phyloP scores from a whole-genome alignment of 2,797 vertebrate species.

The Propithecus deckenii region DNA sequence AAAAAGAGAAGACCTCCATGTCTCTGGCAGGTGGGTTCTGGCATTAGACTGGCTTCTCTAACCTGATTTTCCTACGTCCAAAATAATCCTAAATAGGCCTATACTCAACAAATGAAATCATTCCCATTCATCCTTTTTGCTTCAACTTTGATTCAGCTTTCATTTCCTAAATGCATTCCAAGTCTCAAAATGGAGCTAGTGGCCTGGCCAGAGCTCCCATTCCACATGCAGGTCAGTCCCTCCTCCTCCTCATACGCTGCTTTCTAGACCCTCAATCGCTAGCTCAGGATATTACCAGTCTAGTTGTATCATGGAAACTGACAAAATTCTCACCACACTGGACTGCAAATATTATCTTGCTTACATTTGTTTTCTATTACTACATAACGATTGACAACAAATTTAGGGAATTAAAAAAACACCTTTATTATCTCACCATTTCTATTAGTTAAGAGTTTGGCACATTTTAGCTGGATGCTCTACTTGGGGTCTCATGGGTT shows the following conservation, averaged over 20 bases:
- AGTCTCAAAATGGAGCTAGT: neutral
- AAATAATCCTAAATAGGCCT: neutral
- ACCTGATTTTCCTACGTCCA: neutral
- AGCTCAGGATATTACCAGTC: neutral
- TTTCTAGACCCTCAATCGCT: neutral
- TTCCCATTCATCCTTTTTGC: neutral
- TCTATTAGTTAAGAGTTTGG: neutral
- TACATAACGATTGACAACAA: neutral
- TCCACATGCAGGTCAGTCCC: no score
- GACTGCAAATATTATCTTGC: neutral
- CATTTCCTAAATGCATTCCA: neutral
- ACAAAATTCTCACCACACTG: neutral
- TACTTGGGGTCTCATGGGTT: neutral
- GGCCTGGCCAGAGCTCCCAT: neutral
- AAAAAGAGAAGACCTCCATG: neutral
- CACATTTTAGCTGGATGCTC: neutral
- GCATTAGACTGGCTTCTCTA: neutral
- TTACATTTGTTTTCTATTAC: neutral
- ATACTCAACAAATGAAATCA: neutral
- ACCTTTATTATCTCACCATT: neutral
- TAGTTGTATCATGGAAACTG: neutral
- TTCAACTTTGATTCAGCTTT: neutral
- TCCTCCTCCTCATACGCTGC: neutral
- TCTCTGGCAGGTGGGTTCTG: neutral
- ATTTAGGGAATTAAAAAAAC: neutral